Conservation (phyloP, 1,140 invertebrate species). For the Wiebesia pumilae region DNA sequence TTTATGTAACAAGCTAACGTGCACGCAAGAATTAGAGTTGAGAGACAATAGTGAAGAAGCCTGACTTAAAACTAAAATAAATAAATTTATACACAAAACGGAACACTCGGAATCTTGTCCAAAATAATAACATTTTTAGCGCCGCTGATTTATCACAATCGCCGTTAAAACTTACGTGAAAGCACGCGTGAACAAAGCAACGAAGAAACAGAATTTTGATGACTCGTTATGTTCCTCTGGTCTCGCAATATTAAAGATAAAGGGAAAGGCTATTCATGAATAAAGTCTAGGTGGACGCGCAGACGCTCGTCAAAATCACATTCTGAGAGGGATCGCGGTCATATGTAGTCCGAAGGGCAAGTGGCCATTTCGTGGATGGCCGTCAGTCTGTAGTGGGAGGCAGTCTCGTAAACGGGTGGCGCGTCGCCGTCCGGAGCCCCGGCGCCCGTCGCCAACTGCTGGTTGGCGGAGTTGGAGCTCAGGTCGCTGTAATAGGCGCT, state of each 20-base stretch:
- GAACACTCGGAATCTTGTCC: neutral
- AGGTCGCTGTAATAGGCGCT: slow-evolving; percentile 83
- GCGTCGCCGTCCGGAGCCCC: slow-evolving; percentile 60
- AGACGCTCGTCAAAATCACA: slow-evolving; percentile 28
- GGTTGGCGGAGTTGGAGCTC: slow-evolving; percentile 63
- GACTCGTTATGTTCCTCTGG: neutral
- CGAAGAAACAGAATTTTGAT: neutral
- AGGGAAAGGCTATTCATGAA: slow-evolving; percentile 25
- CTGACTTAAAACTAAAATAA: slow-evolving; percentile 44
- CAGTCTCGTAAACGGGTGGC: slow-evolving; percentile 55
- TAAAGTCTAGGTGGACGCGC: neutral
- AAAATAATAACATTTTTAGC: slow-evolving; percentile 18
- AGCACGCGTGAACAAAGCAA: neutral
- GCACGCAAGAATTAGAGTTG: slow-evolving; percentile 16
- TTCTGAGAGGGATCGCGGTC: neutral
- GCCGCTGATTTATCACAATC: slow-evolving; percentile 41
- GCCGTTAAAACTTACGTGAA: neutral
- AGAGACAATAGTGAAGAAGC: slow-evolving; percentile 20
- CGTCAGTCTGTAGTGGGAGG: slow-evolving; percentile 75
- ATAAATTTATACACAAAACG: slow-evolving; percentile 42
- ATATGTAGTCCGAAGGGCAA: slow-evolving; percentile 55
- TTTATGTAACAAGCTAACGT: slow-evolving; percentile 20
- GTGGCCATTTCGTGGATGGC: slow-evolving; percentile 78
- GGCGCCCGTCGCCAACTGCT: slow-evolving; percentile 58
- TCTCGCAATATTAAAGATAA: slow-evolving; percentile 23